Evolutionary conservation across 1,140 invertebrate genomes (phyloP), one percentile per base, ranked within the genome.

Genomic region (Bradysia coprophila): DNA sequence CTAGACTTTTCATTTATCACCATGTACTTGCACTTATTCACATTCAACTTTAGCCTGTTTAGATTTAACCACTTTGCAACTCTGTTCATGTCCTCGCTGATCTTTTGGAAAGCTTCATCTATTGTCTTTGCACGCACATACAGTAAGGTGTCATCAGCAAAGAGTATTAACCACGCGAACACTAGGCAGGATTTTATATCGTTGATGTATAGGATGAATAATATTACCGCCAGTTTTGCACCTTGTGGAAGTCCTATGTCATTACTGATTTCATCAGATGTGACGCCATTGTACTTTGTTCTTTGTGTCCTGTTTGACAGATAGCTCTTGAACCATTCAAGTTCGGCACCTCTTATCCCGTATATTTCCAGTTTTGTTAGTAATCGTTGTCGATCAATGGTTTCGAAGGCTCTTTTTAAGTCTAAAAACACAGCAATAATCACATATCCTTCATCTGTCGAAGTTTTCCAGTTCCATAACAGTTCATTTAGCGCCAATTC

Each of bases 381-480:
- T n/a, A 56, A 33, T 38, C 36, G 33, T 19, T 50, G 37, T 24
- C 48, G 49, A 45, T 51, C 45, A 15, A 57, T 49, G 28, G 49
- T 46, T 34, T 59, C 54, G 38, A 58, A 59, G 2, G 56, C 55
- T 19, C 53, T 53, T 20, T 42, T 47, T 24, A 59, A 43, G 37
- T 59, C 51, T 0, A 56, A 37, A 42, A 56, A 52, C 19, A 56
- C 37, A 11, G 33, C 43, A 9, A 45, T 19, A 10, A 45, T 43
- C 36, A 40, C 37, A n/a, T 47, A 40, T 23, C 45, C 38, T 13
- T 48, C 38, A 41, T 51, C 48, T 20, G 49, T 18, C 8, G 6
- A 28, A 37, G 45, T 24, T 33, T 47, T 39, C 11, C 49, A 48
- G 13, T 42, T 19, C 5, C 38, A 45, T 32, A 51, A 13, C 21